These are phyloP conservation scores for Prorops nasuta DNA, from an alignment of 1,140 invertebrate species.

Conservation along the genomic window DNA sequence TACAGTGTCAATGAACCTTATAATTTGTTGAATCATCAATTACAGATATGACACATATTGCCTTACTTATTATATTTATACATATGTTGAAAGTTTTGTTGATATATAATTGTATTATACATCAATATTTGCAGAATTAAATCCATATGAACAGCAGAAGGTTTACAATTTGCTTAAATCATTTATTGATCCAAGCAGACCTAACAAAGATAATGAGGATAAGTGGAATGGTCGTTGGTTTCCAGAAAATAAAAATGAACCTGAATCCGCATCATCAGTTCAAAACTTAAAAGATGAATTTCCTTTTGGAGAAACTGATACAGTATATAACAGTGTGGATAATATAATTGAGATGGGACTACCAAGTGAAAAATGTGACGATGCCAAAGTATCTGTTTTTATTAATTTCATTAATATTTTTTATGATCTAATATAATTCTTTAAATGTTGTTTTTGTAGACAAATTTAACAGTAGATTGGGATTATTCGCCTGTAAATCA, in stretches of 20 bases:
- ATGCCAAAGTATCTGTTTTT: slow-evolving; percentile 62
- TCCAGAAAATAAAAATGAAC: slow-evolving; percentile 36
- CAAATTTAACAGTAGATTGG: slow-evolving; percentile 71
- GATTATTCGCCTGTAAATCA: slow-evolving; percentile 64
- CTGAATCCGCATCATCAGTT: slow-evolving; percentile 41
- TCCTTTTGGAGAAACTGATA: not conserved
- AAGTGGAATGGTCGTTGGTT: slow-evolving; percentile 49
- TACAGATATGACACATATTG: no score
- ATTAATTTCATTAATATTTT: slow-evolving; percentile 2
- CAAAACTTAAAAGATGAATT: slow-evolving; percentile 4
- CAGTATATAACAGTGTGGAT: not conserved
- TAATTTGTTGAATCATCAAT: no score
- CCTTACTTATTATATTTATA: no score
- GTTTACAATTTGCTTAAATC: no score
- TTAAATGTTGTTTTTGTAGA: slow-evolving; percentile 61
- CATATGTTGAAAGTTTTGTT: no score
- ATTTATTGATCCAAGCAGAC: no score
- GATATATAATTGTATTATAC: no score
- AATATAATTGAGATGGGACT: slow-evolving; percentile 15
- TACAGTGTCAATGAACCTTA: no score
- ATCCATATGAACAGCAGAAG: no score
- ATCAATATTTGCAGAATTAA: no score
- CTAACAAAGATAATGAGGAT: slow-evolving; percentile 28
- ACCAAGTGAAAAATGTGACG: slow-evolving; percentile 61
- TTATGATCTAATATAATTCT: slow-evolving; percentile 2